Base-by-base conservation (phyloP, 2,797 vertebrate genomes). In the Cyclura pinguis region DNA sequence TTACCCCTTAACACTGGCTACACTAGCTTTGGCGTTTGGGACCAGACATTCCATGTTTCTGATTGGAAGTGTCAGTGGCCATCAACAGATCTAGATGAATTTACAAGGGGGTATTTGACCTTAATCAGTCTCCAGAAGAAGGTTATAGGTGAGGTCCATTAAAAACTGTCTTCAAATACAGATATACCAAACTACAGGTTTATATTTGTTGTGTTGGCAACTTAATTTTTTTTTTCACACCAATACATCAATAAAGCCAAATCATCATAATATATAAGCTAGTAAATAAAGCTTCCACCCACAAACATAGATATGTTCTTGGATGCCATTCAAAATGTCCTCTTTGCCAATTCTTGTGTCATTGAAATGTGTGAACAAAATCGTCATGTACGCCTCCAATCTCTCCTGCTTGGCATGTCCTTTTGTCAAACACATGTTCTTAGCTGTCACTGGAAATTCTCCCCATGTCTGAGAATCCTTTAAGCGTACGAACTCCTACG, bases 291-390 rank as follows among this genome's bases (percentile, higher is more conserved):
- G 7, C 20, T 35, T 85, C 47, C 20, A 14, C 69, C 32, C n/a
- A 52, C 69, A 27, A 72, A 85, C 16, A 85, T n/a, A 84, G 38
- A 72, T 52, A n/a, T 32, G 6, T 35, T 55, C 69, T 74, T 85
- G 84, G 67, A 74, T 73, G 47, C 50, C 50, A 35, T 50, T 35
- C 84, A 85, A 57, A 35, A 35, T 24, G 20, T 57, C 32, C 69
- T 50, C 84, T 85, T 32, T 85, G 69, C 84, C 69, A 55, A 85
- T 73, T 73, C 18, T 52, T 76, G n/a, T 57, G 52, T 76, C 72
- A 74, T 38, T 35, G n/a, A 83, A 89, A 50, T 76, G 73, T 84
- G 20, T 89, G 78, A 81, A 81, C 50, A n/a, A 57, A 80, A 82
- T 73, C 24, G 24, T 57, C 87, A 88, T 22, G 10, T 14, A 57